Conservation (phyloP, 2,888 invertebrate genomes). For the Petrolisthes manimaculis region DNA sequence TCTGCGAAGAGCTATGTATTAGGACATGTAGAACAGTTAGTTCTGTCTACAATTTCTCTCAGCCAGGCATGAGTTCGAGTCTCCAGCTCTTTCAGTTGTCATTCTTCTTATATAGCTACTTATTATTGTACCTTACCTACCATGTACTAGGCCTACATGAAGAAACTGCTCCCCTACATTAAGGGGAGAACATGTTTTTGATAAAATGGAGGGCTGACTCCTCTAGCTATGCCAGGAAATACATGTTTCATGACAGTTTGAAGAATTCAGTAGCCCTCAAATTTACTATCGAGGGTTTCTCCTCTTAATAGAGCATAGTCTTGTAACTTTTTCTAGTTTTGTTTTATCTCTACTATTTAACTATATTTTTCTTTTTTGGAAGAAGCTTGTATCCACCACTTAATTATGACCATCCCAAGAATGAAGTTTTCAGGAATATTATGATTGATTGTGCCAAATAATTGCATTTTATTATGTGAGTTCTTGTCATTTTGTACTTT, state of each 20-base stretch:
- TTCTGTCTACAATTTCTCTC: no score
- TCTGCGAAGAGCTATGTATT: no score
- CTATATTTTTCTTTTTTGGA: neutral
- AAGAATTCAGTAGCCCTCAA: no score
- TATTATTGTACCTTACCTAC: neutral
- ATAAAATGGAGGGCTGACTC: no score
- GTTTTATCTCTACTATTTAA: neutral
- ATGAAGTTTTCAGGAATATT: slow-evolving; percentile 2
- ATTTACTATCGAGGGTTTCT: no score
- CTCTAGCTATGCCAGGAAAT: no score
- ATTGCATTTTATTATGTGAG: slow-evolving; percentile 8
- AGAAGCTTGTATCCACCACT: neutral
- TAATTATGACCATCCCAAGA: neutral
- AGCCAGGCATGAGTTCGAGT: no score
- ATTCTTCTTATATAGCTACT: no score
- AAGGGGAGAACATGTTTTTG: no score
- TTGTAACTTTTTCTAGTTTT: neutral
- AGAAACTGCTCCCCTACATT: neutral
- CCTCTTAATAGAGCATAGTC: neutral
- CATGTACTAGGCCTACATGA: neutral
- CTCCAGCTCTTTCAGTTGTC: no score
- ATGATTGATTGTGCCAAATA: slow-evolving; percentile 13
- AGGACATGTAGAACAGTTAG: no score
- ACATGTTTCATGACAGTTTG: no score
- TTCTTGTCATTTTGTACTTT: neutral